Conservation (phyloP, 2,113 vertebrate species). For the Neoarius graeffei region DNA sequence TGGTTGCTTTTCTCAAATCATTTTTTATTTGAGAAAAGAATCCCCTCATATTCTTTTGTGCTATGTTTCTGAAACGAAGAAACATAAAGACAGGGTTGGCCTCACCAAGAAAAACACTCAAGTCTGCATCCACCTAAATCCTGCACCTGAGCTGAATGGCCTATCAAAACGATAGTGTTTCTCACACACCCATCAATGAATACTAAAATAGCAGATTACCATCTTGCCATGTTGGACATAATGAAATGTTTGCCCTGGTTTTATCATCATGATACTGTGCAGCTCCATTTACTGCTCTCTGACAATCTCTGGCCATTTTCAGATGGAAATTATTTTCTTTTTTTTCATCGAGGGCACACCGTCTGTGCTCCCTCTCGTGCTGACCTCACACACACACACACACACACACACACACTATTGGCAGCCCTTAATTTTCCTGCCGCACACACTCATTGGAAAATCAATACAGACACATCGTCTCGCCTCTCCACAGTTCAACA, state of each 20-base stretch:
- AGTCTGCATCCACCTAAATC: background rate
- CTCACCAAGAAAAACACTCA: background rate
- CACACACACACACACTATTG: slow-evolving; percentile 13
- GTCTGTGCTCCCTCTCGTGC: slow-evolving; percentile 4
- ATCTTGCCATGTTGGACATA: slow-evolving; percentile 6
- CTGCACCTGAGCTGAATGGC: slow-evolving; percentile 9
- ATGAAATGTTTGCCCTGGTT: slow-evolving; percentile 21
- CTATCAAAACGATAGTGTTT: slow-evolving; percentile 4
- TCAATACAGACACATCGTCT: slow-evolving; percentile 35
- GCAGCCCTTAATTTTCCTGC: slow-evolving; percentile 43
- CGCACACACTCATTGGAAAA: slow-evolving; percentile 41
- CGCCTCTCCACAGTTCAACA: slow-evolving; percentile 27
- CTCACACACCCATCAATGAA: slow-evolving; percentile 3
- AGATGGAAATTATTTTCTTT: slow-evolving; percentile 40
- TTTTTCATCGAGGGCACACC: background rate
- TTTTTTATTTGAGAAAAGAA: background rate
- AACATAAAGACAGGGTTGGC: background rate
- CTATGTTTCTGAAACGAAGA: background rate
- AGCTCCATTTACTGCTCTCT: background rate
- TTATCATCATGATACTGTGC: background rate
- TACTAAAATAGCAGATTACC: background rate
- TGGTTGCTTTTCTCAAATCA: background rate
- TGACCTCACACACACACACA: slow-evolving; percentile 26
- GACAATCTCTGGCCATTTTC: slow-evolving; percentile 28
- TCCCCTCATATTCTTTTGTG: background rate